These are phyloP conservation scores for Orussus abietinus DNA, from an alignment of 1,140 invertebrate species.

Conservation along the genomic window DNA sequence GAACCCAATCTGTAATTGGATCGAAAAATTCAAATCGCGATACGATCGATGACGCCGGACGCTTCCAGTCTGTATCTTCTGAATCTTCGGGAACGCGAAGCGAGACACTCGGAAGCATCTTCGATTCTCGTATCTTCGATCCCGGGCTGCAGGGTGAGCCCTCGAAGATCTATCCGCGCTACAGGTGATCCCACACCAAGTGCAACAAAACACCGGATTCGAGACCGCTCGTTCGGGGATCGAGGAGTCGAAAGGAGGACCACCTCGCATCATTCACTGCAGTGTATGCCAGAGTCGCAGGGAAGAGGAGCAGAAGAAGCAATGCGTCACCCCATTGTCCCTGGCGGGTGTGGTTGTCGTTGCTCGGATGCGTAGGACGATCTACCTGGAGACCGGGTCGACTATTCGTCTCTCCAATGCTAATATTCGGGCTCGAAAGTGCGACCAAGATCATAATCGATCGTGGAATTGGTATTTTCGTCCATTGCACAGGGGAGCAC, in stretches of 20 bases:
- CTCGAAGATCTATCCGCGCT: slow-evolving; percentile 12
- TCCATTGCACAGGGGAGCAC: too few species aligned
- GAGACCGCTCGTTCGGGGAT: slow-evolving; percentile 9
- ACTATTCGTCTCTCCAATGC: slow-evolving; percentile 1
- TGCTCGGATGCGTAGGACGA: slow-evolving; percentile 21
- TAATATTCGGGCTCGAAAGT: not conserved
- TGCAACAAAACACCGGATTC: slow-evolving; percentile 10
- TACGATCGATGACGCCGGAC: too few species aligned
- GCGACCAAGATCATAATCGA: too few species aligned
- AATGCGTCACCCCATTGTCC: slow-evolving; percentile 17
- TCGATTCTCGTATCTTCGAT: too few species aligned
- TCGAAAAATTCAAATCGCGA: too few species aligned
- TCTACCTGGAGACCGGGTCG: slow-evolving; percentile 9
- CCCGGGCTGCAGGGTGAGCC: too few species aligned
- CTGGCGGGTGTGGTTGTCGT: slow-evolving; percentile 20
- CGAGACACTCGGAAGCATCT: too few species aligned
- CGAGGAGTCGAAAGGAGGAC: slow-evolving; percentile 8
- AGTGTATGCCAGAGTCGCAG: slow-evolving; percentile 11
- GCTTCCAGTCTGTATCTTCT: too few species aligned
- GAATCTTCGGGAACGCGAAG: too few species aligned
- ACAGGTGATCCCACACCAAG: slow-evolving; percentile 12
- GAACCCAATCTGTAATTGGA: too few species aligned
- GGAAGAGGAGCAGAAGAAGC: slow-evolving; percentile 4
- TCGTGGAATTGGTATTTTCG: too few species aligned
- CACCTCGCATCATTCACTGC: slow-evolving; percentile 17